Base-by-base conservation (phyloP, 2,113 vertebrate genomes). In the Addax nasomaculatus region DNA sequence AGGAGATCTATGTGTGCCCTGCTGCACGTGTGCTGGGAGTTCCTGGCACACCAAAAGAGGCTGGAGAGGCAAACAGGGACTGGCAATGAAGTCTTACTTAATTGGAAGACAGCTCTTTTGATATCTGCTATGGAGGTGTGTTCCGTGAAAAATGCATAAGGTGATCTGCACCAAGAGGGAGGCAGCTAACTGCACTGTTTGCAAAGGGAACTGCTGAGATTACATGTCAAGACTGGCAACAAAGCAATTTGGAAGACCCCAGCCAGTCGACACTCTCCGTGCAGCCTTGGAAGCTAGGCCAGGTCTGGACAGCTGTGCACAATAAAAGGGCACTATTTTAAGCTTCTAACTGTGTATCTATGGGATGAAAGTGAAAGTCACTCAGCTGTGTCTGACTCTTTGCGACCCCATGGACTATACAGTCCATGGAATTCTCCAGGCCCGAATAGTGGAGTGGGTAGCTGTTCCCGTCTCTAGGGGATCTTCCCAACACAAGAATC, bases 151-250 rank as follows among this genome's bases (percentile, higher is more conserved):
- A 95, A 30, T 47, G 79, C 19, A 0, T 53, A 43, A 73, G 51
- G 84, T 57, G 47, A 78, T 89, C 89, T 81, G 76, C 67, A 67
- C 21, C 13, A 80, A 33, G 51, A 90, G 49, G 27, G 70, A 83
- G 67, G n/a, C 30, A 5, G 49, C 53, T 43, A 12, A 33, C 78
- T 88, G 29, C 55, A 78, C 14, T 49, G 49, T 86, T 93, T 96
- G 92, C 96, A 73, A 96, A 89, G 62, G 83, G 36, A 96, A 92
- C 83, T 10, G 0, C 83, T 84, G 49, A 80, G 93, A 70, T 93
- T 89, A 86, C 60, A 83, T 30, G 49, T 45, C 49, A 55, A 94
- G 67, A 67, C 25, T 13, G 9, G 58, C 58, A 43, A 53, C 76
- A 73, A 97, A 90, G 64, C 76, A 79, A 88, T 94, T 96, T 58